Conservation (phyloP, 2,888 invertebrate species). For the Ornithoptera priamus region DNA sequence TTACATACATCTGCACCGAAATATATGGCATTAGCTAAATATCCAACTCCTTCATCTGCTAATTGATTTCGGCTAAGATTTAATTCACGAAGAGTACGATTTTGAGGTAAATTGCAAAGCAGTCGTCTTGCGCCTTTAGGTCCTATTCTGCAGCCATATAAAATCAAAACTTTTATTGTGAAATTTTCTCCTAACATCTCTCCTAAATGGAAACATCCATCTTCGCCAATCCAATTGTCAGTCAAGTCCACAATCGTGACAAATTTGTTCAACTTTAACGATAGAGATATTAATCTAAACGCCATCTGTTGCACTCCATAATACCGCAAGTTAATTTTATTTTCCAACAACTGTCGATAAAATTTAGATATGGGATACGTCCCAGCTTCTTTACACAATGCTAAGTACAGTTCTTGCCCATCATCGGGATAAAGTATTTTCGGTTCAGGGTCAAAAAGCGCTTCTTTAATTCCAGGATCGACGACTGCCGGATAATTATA, state of each 20-base stretch:
- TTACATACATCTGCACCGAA: constrained; percentile 37
- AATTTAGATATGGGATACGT: constrained; percentile 43
- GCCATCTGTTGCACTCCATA: constrained; percentile 36
- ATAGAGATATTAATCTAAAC: constrained; percentile 38
- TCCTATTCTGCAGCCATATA: constrained; percentile 46
- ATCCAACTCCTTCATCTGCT: constrained; percentile 39
- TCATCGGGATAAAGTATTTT: constrained; percentile 43
- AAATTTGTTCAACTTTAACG: constrained; percentile 38
- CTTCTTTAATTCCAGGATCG: constrained; percentile 49
- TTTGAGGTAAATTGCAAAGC: constrained; percentile 36
- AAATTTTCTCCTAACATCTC: constrained; percentile 42
- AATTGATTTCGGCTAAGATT: constrained; percentile 41
- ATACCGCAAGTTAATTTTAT: constrained; percentile 43
- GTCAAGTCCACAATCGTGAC: constrained; percentile 44
- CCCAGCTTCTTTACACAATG: constrained; percentile 44
- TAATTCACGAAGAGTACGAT: constrained; percentile 38
- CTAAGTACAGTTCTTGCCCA: constrained; percentile 51
- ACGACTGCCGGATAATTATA: constrained; percentile 44
- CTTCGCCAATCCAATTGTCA: constrained; percentile 44
- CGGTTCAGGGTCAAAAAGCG: constrained; percentile 43
- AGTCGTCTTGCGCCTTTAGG: constrained; percentile 37
- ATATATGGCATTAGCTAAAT: constrained; percentile 39
- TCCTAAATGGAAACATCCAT: constrained; percentile 47
- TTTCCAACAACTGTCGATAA: constrained; percentile 41
- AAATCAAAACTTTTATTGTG: constrained; percentile 39